A percentile compares a stretch with the other conserved stretches of the same genome.
These are phyloP conservation scores for Aphelenchoides avenae DNA, from an alignment of 1,140 invertebrate species.

Conservation along the genomic window DNA sequence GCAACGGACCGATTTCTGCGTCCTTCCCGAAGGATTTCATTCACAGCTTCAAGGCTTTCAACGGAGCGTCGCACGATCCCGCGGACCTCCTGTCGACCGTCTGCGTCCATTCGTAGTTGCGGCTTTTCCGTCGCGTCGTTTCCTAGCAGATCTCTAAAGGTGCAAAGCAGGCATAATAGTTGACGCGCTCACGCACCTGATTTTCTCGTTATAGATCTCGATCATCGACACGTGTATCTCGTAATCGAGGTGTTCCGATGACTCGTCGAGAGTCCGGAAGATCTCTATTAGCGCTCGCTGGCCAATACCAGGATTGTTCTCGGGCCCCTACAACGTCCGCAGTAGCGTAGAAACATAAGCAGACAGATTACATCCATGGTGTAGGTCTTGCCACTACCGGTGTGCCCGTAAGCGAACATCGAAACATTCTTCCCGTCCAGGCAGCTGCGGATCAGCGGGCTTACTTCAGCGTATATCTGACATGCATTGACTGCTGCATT, in stretches of 20 bases:
- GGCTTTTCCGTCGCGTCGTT: slow-evolving; percentile 11
- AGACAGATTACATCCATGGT: slow-evolving; percentile 66
- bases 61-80: slow-evolving; percentile 32
- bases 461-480: slow-evolving; percentile 50
- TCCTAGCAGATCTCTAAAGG: slow-evolving; percentile 34
- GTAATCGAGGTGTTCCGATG: slow-evolving; percentile 55
- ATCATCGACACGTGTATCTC: slow-evolving; percentile 60
- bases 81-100: slow-evolving; percentile 34
- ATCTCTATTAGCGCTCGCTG: slow-evolving; percentile 60
- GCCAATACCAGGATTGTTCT: slow-evolving; percentile 61
- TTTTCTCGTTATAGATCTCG: slow-evolving; percentile 64
- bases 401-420: slow-evolving; percentile 92
- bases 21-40: slow-evolving; percentile 68
- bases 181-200: slow-evolving; percentile 53
- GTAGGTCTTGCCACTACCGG: slow-evolving; percentile 83
- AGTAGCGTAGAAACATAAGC: not conserved
- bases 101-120: slow-evolving; percentile 33
- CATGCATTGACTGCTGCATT: slow-evolving; percentile 10
- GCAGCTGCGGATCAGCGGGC: slow-evolving; percentile 59
- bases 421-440: slow-evolving; percentile 90
- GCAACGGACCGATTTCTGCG: slow-evolving; percentile 73
- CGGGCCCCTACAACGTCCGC: slow-evolving; percentile 53
- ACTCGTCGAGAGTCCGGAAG: slow-evolving; percentile 54
- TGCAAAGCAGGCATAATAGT: not conserved
- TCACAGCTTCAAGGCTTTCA: slow-evolving; percentile 28